Base-by-base conservation (phyloP, 2,113 vertebrate species). In the Struthio camelus region DNA sequence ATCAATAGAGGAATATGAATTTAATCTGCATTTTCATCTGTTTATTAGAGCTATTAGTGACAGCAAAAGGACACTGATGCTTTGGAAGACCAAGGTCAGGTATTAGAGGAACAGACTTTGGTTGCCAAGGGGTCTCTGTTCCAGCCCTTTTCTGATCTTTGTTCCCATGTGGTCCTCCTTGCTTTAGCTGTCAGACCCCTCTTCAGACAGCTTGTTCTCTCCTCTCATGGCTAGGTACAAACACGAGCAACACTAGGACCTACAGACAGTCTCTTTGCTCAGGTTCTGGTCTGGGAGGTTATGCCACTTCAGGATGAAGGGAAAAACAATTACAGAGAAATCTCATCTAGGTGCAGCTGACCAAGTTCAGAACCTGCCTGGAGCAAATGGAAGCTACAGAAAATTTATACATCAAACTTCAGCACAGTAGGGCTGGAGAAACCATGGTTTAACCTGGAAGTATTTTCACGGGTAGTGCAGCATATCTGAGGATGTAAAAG, bases 51-150 rank as follows among this genome's bases (percentile, higher is more conserved):
- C 24, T 66, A 23, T 34, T 32, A 44, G 30, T 25, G 81, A 73
- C 6, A 90, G 67, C 67, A 77, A 40, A 80, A 71, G 28, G 22
- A 59, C n/a, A 42, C 0, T 0, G 14, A 34, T 0, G 2, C 28
- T 76, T 75, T 42, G 18, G 72, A 89, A 91, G n/a, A 4, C 27
- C 54, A 59, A n/a, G 22, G 32, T 12, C 10, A 82, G 14, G 9
- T 14, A 54, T 78, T 56, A 40, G 20, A 81, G 19, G 34, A 90
- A 73, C 36, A 80, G 36, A 40, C 24, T 93, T 81, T 53, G 67
- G 34, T 36, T 83, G 50, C 42, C 62, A 56, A 13, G 65, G 19
- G 73, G 32, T 70, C 90, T 73, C 62, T 83, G 25, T 28, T n/a
- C 38, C 79, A 9, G 0, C 5, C 6, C 32, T 67, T 76, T 75